Evolutionary conservation across 2,113 vertebrate genomes (phyloP).

Genomic region (Bostrychus sinensis): DNA sequence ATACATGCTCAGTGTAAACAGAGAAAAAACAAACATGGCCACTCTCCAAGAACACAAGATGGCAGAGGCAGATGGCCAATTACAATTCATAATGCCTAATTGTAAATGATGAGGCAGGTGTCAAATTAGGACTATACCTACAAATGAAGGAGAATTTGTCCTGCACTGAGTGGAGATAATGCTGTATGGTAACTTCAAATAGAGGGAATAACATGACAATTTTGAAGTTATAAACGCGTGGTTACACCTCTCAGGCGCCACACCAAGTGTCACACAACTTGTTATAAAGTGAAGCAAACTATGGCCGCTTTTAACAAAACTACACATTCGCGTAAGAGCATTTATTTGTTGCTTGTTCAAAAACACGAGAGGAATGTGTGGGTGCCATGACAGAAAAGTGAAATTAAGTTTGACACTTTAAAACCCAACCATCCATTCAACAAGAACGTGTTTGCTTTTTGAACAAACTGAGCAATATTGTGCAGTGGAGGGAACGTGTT

Average conservation of each 20-base stretch:
- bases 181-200: not conserved
- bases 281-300: not conserved
- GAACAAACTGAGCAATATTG: not conserved
- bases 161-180: not conserved
- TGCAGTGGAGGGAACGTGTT: conserved; percentile 12
- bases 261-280: not conserved
- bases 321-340: not conserved
- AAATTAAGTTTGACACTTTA: not conserved
- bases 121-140: conserved; percentile 75
- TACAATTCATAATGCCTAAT: conserved; percentile 79
- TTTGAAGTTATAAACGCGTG: not conserved
- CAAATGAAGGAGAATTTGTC: conserved; percentile 60
- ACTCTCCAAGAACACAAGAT: conserved; percentile 77
- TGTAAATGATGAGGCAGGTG: conserved; percentile 82
- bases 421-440: conserved; percentile 1
- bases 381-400: not conserved
- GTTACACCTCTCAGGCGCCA: not conserved
- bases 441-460: not conserved
- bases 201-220: not conserved
- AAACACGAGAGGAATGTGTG: not conserved
- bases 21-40: conserved; percentile 68
- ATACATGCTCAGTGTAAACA: conserved; percentile 57
- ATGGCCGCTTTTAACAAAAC: conserved; percentile 2
- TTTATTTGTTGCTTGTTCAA: not conserved
- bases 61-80: conserved; percentile 80